These are phyloP conservation scores for Bufotes viridis DNA, from an alignment of 2,797 vertebrate species.

Conservation along the genomic window DNA sequence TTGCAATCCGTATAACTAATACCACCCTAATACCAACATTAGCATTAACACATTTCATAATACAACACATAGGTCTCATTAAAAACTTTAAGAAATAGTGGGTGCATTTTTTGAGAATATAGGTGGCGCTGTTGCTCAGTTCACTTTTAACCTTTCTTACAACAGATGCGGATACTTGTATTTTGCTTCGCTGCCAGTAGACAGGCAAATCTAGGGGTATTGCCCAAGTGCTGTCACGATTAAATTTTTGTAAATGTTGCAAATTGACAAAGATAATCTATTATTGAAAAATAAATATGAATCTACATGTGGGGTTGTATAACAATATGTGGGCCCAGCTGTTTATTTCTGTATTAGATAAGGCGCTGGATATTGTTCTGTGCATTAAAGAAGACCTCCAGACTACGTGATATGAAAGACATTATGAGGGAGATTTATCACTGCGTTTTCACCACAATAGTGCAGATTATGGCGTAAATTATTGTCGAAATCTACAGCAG, in stretches of 20 bases:
- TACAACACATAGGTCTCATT: background rate
- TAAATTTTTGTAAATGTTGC: background rate
- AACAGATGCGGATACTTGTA: background rate
- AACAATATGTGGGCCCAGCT: background rate
- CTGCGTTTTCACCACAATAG: too few relatives aligned
- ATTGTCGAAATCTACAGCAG: too few relatives aligned
- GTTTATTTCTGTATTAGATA: background rate
- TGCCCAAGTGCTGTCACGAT: background rate
- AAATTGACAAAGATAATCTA: background rate
- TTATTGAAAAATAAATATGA: background rate
- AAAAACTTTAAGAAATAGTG: background rate
- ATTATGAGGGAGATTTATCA: too few relatives aligned
- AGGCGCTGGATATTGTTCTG: background rate
- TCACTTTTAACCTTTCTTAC: background rate
- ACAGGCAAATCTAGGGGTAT: background rate
- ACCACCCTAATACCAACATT: too few relatives aligned
- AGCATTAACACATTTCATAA: background rate
- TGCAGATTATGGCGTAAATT: too few relatives aligned
- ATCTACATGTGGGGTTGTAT: background rate
- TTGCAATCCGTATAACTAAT: too few relatives aligned
- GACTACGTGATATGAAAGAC: too few relatives aligned
- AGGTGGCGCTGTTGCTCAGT: slow-evolving; percentile 21
- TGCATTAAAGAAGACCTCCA: too few relatives aligned
- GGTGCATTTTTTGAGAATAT: background rate
- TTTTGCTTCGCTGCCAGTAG: background rate